Conservation (phyloP, 2,888 invertebrate genomes). For the Chrysolina haemoptera region DNA sequence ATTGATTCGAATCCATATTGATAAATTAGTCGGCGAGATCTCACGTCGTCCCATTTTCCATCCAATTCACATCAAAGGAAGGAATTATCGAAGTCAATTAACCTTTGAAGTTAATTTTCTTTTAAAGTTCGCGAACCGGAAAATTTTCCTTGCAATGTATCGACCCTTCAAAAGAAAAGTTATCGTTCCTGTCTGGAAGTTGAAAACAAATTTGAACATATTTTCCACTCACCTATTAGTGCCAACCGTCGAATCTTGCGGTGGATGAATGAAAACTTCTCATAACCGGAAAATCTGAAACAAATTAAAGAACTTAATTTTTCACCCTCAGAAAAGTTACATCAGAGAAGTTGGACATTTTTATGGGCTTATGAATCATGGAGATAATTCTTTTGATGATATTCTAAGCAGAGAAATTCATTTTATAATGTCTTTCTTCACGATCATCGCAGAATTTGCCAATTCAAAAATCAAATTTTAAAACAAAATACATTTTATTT, state of each 20-base stretch:
- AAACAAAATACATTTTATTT: no score
- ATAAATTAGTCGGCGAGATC: no score
- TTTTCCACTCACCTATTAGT: neutral
- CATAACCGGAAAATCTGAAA: constrained; percentile 23
- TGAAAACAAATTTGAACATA: neutral
- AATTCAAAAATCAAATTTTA: no score
- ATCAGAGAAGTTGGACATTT: neutral
- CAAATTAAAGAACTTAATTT: constrained; percentile 15
- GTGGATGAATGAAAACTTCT: constrained; percentile 6
- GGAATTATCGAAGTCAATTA: neutral
- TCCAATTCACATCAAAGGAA: neutral
- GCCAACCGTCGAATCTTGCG: neutral
- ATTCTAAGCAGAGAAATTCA: no score
- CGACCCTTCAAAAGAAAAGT: neutral
- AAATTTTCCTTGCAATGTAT: neutral
- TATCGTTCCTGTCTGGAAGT: neutral
- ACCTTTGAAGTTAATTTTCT: neutral
- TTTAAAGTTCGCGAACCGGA: neutral
- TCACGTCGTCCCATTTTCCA: neutral
- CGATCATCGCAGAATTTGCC: no score
- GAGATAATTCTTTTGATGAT: neutral
- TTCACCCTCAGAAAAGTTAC: neutral
- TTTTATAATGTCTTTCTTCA: no score
- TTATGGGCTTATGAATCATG: neutral
- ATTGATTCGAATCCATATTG: no score